Conservation (phyloP, 2,113 vertebrate genomes). For the Hassar affinis region DNA sequence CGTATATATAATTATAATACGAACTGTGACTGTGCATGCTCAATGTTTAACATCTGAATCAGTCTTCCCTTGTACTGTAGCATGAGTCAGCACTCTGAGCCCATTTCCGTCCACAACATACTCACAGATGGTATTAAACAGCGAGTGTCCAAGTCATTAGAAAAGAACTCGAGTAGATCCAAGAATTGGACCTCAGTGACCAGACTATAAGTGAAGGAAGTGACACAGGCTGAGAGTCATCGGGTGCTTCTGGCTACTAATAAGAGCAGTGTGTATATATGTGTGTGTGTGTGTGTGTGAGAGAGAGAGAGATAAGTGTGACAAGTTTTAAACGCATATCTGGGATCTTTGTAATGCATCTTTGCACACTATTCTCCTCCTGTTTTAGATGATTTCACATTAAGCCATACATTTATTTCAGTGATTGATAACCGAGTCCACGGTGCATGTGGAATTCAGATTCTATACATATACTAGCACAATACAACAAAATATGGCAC, state of each 20-base stretch:
- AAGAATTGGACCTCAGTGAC: neutral
- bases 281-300: neutral
- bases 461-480: neutral
- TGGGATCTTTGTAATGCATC: neutral
- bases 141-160: constrained; percentile 12
- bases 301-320: neutral
- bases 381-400: neutral
- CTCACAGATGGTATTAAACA: constrained; percentile 26
- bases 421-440: too few relatives aligned
- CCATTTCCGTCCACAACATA: neutral
- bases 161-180: too few relatives aligned
- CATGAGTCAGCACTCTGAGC: neutral
- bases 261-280: neutral
- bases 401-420: neutral
- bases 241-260: constrained; percentile 1
- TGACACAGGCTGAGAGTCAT: neutral
- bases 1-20: too few relatives aligned
- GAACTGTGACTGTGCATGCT: neutral
- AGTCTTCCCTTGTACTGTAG: too few relatives aligned
- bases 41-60: neutral
- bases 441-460: neutral
- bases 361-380: neutral
- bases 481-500: neutral
- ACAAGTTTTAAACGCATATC: constrained; percentile 1
- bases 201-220: neutral